Base-by-base conservation (phyloP, 2,888 invertebrate genomes). In the Thyatira batis region DNA sequence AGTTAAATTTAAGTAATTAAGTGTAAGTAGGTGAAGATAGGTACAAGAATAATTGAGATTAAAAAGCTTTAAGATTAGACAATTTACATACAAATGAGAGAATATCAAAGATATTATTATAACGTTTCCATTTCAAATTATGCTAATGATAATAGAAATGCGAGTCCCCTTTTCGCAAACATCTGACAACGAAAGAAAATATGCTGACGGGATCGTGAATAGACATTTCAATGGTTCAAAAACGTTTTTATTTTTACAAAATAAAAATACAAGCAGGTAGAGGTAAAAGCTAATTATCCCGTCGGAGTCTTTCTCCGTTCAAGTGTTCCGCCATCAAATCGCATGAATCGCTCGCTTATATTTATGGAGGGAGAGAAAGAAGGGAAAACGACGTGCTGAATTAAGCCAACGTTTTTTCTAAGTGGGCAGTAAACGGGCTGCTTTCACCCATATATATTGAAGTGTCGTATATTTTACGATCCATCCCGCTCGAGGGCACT, bases 381-480 rank as follows among this genome's bases (percentile, higher is more conserved):
- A 74, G 75, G 72, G 70, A 64, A 81, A 84, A 84, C 79, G 85
- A 84, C 73, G 86, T 83, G 81, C 82, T 87, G 87, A 87, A 89
- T 91, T 88, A 89, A 88, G 85, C 85, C 84, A 84, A 87, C 86
- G 84, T 90, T 89, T 90, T 89, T 89, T 87, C 83, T 84, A 87
- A 90, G 89, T 89, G 89, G 88, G 84, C 84, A 83, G 81, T 89
- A 87, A 89, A 88, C 80, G 85, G 78, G 73, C 80, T 78, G 77
- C 80, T 82, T 82, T 79, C 78, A 75, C 76, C 85, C 84, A 78
- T 85, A 85, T 85, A 85, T 87, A 81, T 86, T 87, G 86, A 82
- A 89, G 87, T 85, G 82, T 85, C 87, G 83, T 88, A 89, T 89
- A 89, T 90, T 90, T 90, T 89, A 90, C 85, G 90, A 85, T 82